Percentiles rank a stretch among this genome's conserved stretches.
phyloP scores from a whole-genome alignment of 64 coral and sea anemone species.

The Montipora capricornis region DNA sequence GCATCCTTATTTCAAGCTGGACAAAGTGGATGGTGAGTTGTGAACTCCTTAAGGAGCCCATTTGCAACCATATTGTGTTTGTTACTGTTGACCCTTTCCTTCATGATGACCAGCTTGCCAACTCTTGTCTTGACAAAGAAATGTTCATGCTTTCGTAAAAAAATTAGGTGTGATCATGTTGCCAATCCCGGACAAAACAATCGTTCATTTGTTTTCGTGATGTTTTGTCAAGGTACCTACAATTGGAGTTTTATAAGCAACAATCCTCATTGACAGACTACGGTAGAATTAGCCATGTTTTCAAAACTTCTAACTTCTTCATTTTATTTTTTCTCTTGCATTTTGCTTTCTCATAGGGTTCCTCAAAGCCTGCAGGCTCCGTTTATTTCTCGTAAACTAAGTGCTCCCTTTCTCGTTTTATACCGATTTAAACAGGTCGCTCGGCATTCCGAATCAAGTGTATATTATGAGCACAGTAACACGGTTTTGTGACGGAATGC shows the following conservation, averaged over 20 bases:
- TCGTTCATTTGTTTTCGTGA: background rate
- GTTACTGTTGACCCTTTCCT: constrained; percentile 6
- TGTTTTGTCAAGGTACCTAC: background rate
- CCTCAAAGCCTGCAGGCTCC: background rate
- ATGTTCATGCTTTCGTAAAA: background rate
- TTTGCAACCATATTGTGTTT: background rate
- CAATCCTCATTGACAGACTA: background rate
- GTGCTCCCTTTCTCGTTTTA: constrained; percentile 17
- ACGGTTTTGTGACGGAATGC: constrained; percentile 3
- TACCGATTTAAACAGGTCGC: constrained; percentile 47
- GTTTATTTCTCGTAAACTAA: background rate
- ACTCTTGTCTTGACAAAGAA: background rate
- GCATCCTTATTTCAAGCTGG: constrained; percentile 69
- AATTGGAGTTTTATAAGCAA: background rate
- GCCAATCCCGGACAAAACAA: constrained; percentile 1
- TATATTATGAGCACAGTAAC: constrained; percentile 5
- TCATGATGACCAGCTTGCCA: background rate
- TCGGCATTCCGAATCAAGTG: constrained; percentile 47
- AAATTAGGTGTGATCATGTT: background rate
- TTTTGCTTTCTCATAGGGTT: background rate
- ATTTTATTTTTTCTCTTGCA: background rate
- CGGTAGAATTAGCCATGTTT: constrained; percentile 1
- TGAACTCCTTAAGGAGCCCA: background rate
- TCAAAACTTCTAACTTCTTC: background rate
- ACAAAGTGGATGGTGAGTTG: constrained; percentile 65